Percentiles rank a stretch among this genome's conserved stretches.
These are phyloP conservation scores for Syngnathus scovelli DNA, from an alignment of 2,113 vertebrate genomes.

Conservation along the genomic window DNA sequence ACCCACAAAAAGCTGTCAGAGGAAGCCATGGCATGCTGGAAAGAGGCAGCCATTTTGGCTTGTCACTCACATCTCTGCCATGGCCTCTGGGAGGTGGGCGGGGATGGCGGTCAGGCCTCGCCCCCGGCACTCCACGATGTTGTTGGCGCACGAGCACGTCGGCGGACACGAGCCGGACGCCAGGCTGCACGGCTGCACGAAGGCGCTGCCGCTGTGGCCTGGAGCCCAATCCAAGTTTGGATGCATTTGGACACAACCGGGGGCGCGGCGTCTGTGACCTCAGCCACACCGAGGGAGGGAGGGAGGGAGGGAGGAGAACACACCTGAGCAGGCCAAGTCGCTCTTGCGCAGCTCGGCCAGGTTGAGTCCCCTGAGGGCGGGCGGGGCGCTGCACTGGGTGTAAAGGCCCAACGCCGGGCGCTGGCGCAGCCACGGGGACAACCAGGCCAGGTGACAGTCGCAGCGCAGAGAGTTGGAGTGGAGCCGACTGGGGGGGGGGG, in stretches of 20 bases:
- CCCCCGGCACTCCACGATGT: slow-evolving; percentile 92
- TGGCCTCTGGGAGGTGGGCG: slow-evolving; percentile 88
- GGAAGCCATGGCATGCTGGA: too few species aligned
- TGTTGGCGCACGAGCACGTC: slow-evolving; percentile 89
- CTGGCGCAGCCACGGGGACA: slow-evolving; percentile 86
- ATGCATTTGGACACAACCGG: too few species aligned
- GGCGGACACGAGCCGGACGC: slow-evolving; percentile 89
- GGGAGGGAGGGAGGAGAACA: background rate
- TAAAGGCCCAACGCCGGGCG: slow-evolving; percentile 85
- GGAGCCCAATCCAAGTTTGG: background rate
- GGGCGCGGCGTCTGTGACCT: too few species aligned
- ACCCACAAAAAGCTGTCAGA: too few species aligned
- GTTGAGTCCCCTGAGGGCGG: slow-evolving; percentile 80
- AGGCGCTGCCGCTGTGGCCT: slow-evolving; percentile 78
- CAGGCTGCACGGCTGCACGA: slow-evolving; percentile 79
- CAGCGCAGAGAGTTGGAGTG: slow-evolving; percentile 89
- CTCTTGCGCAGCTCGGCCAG: slow-evolving; percentile 86
- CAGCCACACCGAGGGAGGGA: background rate
- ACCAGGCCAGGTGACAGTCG: slow-evolving; percentile 89
- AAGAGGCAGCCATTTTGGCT: too few species aligned
- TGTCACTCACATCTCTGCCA: slow-evolving; percentile 91
- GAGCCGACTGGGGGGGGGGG: slow-evolving; percentile 71
- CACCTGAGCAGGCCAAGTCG: slow-evolving; percentile 86
- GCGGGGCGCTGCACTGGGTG: slow-evolving; percentile 81
- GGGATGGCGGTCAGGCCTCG: slow-evolving; percentile 92